Evolutionary conservation across 2,113 vertebrate species (phyloP).

Genomic region (Zingel zingel): DNA sequence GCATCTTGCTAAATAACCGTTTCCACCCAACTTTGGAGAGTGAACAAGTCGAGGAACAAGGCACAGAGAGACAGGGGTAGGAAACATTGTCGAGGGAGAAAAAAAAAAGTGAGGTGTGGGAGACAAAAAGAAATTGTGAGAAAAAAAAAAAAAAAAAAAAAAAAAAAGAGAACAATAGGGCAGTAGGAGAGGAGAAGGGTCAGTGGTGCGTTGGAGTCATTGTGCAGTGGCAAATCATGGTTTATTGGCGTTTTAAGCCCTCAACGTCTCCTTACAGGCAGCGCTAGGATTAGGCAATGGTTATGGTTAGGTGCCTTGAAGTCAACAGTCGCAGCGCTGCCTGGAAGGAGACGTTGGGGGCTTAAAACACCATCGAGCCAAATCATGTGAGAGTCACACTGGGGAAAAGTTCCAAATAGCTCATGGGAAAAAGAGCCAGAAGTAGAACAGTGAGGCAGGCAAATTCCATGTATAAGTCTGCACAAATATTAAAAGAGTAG

Average conservation of each 20-base stretch:
- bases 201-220: constrained; percentile 44
- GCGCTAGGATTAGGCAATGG: too few relatives aligned
- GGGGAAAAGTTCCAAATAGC: constrained; percentile 44
- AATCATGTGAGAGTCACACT: constrained; percentile 82
- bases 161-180: neutral
- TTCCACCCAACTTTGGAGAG: neutral
- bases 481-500: constrained; percentile 3
- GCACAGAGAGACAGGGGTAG: neutral
- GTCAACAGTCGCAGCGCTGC: too few relatives aligned
- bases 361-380: constrained; percentile 37
- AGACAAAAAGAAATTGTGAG: constrained; percentile 6
- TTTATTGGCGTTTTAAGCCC: too few relatives aligned
- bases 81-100: neutral
- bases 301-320: too few relatives aligned
- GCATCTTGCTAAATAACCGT: neutral
- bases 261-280: too few relatives aligned
- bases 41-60: neutral
- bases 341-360: too few relatives aligned
- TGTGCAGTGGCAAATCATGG: constrained; percentile 66
- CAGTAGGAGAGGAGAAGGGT: neutral
- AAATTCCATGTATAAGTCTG: constrained; percentile 29
- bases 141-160: constrained; percentile 23
- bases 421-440: constrained; percentile 49
- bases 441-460: constrained; percentile 14
- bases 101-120: neutral